A percentile compares a stretch with the other conserved stretches of the same genome.
These are phyloP conservation scores for Orthosia cruda DNA, from an alignment of 2,888 invertebrate species.

Conservation along the genomic window DNA sequence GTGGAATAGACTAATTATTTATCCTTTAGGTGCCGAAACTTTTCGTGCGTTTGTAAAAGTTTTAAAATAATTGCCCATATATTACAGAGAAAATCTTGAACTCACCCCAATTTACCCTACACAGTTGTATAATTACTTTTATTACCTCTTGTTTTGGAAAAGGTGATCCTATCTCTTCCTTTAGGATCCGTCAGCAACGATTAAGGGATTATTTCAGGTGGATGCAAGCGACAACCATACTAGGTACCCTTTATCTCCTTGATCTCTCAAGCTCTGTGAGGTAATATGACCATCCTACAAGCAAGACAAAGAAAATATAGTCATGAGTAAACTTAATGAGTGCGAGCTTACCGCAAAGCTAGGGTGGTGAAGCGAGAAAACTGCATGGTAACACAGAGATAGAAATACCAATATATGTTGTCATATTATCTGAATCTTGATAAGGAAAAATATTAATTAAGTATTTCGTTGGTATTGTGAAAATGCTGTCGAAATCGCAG, in stretches of 20 bases:
- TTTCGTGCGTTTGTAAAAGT: constrained; percentile 29
- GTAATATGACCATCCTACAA: constrained; percentile 21
- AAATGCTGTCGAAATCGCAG: constrained; percentile 15
- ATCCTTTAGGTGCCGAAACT: constrained; percentile 51
- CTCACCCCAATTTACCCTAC: constrained; percentile 2
- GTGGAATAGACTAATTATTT: constrained; percentile 57
- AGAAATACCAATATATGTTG: constrained; percentile 31
- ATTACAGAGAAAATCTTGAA: constrained; percentile 10
- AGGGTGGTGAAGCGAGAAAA: constrained; percentile 37
- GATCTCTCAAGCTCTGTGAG: constrained; percentile 17
- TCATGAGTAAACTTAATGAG: constrained; percentile 48
- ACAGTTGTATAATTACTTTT: constrained; percentile 22
- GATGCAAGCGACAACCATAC: constrained; percentile 3
- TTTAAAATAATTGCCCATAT: constrained; percentile 11
- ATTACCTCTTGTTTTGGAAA: constrained; percentile 21
- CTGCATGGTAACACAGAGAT: constrained; percentile 9
- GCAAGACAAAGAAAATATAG: constrained; percentile 29
- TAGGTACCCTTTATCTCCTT: constrained; percentile 7
- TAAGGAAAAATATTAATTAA: constrained; percentile 31
- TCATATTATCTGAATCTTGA: neutral
- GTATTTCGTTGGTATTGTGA: constrained; percentile 16
- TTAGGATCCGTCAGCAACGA: constrained; percentile 7
- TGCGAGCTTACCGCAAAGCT: constrained; percentile 23
- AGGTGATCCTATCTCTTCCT: constrained; percentile 2
- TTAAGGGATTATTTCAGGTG: constrained; percentile 48